Base-by-base conservation (phyloP, 2,888 invertebrate species). In the Orchesellides sinensis region DNA sequence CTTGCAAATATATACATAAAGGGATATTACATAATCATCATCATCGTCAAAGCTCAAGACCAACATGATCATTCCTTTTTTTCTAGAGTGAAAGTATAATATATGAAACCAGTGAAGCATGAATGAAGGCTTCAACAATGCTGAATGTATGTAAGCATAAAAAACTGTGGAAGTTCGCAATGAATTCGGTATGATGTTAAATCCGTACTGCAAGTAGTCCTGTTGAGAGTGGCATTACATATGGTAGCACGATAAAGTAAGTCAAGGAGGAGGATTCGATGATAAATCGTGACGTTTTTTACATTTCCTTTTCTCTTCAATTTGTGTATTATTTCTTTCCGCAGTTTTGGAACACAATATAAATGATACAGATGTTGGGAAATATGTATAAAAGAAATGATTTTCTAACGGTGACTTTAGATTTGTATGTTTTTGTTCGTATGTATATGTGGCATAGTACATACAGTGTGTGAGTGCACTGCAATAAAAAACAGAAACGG, bases 281-380 rank as follows among this genome's bases (percentile, higher is more conserved):
- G 80, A 80, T 80, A 80, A 80, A 80, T 80, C 80, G 72, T 80
- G 80, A 72, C 80, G 65, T 80, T 79, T 78, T 72, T 72, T 77
- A 54, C 72, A 32, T 72, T 80, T 72, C 80, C 80, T 72, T 72
- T 52, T 80, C 66, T 80, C 80, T 80, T 63, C 79, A 79, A 79
- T 70, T 79, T 79, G 79, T 79, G 79, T 63, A 79, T 70, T 72
- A 80, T 59, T 25, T 66, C 56, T 80, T 72, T 79, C 70, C 70
- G 40, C 14, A 40, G 40, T 32, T 32, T 32, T n/a, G 32, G 10
- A 10, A 6, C 32, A 14, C 40, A 14, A 5, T 40, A 35, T 21
- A 8, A 25, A 27, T 59, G 29, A 35, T 19, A 4, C 19, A 70
- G 59, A 54, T 2, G 14, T 23, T 25, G 14, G n/a, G 23, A 49